phyloP scores from a whole-genome alignment of 2,113 vertebrate species.

The Herpailurus yagouaroundi region DNA sequence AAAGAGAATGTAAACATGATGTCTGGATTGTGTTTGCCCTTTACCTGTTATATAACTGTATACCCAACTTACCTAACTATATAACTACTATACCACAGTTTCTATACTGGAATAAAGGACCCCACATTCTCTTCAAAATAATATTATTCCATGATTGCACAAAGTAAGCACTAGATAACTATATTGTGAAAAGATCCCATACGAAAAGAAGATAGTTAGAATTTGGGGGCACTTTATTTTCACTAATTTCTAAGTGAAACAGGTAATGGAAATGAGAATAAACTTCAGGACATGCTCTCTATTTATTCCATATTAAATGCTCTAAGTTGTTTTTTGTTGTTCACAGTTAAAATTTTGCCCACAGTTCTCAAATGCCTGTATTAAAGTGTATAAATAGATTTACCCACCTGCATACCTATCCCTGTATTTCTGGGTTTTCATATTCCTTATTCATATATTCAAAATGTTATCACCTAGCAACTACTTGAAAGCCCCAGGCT shows the following conservation, averaged over 20 bases:
- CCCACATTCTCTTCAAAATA: not conserved
- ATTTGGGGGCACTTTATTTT: not conserved
- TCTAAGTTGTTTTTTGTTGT: not conserved
- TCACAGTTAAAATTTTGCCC: not conserved
- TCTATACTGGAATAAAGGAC: not conserved
- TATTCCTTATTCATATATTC: not conserved
- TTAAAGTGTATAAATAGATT: not conserved
- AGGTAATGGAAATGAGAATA: not conserved
- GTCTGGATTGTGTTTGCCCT: not conserved
- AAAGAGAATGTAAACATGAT: not conserved
- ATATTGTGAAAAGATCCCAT: not conserved
- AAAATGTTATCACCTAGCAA: not conserved
- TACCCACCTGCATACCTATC: not conserved
- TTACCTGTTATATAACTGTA: not conserved
- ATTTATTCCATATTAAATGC: not conserved
- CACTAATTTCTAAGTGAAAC: not conserved
- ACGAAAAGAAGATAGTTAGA: not conserved
- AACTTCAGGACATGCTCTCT: not conserved
- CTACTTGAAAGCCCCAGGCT: not conserved
- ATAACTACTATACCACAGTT: not conserved
- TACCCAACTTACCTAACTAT: too few relatives aligned
- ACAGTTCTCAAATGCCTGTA: not conserved
- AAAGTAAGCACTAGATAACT: not conserved
- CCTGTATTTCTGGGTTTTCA: not conserved
- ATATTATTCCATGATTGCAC: not conserved